Conservation (phyloP, 2,797 vertebrate species). For the Silurus aristotelis region DNA sequence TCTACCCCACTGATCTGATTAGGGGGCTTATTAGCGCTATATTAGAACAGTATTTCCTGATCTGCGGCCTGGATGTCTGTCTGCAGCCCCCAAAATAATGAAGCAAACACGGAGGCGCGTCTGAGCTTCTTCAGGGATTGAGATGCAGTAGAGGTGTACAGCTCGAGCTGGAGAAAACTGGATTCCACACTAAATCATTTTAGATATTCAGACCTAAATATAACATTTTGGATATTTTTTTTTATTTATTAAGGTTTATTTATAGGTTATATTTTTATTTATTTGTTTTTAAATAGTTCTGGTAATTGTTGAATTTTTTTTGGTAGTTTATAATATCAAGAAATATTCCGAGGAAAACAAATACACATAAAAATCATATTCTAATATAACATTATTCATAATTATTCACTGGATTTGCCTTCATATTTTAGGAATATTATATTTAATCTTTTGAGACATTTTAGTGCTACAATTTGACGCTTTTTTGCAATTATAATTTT, state of each 20-base stretch:
- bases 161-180: not conserved
- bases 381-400: too few species aligned
- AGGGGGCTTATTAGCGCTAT: conserved; percentile 1
- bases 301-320: too few species aligned
- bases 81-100: not conserved
- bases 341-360: too few species aligned
- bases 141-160: not conserved
- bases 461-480: too few species aligned
- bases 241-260: too few species aligned
- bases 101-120: not conserved
- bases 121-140: not conserved
- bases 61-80: conserved; percentile 5
- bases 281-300: too few species aligned
- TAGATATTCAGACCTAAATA: not conserved
- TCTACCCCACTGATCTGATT: conserved; percentile 8
- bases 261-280: too few species aligned
- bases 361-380: too few species aligned
- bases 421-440: not conserved
- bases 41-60: conserved; percentile 14
- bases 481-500: too few species aligned
- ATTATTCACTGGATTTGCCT: too few species aligned
- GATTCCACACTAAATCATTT: not conserved
- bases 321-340: too few species aligned
- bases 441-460: not conserved
- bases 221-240: not conserved